Evolutionary conservation across 2,888 invertebrate species (phyloP).

Genomic region (Archaeoteleia sp.): DNA sequence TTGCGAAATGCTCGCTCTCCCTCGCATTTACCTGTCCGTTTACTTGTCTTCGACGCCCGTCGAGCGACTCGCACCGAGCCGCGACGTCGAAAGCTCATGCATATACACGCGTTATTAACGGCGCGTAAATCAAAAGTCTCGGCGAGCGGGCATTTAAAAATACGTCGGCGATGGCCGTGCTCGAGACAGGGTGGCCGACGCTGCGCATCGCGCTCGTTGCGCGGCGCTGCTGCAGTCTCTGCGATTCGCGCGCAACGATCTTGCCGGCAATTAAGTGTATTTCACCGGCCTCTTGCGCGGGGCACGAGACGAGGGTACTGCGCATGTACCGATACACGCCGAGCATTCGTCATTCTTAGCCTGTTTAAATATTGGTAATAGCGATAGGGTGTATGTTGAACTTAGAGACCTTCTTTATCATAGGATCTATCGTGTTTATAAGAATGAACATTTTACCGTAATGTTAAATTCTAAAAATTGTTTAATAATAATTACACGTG

Average conservation of each 20-base stretch:
- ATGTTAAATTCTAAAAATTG: no score
- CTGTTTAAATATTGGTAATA: no score
- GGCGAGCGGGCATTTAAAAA: slow-evolving; percentile 31
- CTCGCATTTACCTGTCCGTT: slow-evolving; percentile 34
- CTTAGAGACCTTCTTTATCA: no score
- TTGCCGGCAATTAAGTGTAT: slow-evolving; percentile 33
- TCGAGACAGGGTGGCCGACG: slow-evolving; percentile 37
- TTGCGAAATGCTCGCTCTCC: slow-evolving; percentile 1
- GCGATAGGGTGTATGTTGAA: no score
- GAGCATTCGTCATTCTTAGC: no score
- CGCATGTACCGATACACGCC: background rate
- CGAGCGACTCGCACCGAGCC: slow-evolving; percentile 36
- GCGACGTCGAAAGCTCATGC: slow-evolving; percentile 20
- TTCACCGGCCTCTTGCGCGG: no score
- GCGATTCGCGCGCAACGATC: slow-evolving; percentile 14
- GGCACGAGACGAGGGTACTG: no score
- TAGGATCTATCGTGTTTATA: no score
- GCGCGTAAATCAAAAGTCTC: slow-evolving; percentile 51
- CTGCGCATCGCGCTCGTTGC: slow-evolving; percentile 24
- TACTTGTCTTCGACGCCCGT: slow-evolving; percentile 51
- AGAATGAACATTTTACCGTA: no score
- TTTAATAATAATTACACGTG: no score
- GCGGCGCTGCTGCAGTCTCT: no score
- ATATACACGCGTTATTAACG: slow-evolving; percentile 51
- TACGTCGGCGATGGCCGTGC: slow-evolving; percentile 31